Evolutionary conservation across 1,140 invertebrate genomes (phyloP), one percentile per base, ranked within the genome.

Genomic region (Arctopsyche grandis): DNA sequence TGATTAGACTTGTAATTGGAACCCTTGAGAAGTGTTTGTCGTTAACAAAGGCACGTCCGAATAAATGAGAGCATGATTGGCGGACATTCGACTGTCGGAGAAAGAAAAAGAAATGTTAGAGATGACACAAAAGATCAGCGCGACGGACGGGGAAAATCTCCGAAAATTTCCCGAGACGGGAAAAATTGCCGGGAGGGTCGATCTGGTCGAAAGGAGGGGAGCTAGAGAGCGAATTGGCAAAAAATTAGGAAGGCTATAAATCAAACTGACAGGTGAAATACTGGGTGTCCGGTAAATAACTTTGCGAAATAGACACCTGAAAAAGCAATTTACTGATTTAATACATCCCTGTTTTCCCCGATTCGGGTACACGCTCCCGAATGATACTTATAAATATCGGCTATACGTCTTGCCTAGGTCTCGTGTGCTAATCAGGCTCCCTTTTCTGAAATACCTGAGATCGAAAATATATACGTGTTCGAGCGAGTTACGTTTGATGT

Each of bases 201-300:
- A n/a, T 21, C 10, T 7, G 29, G 29, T 38, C 29, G 29, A 38
- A 38, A 29, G 46, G 19, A 16, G 52, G 24, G 44, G 77, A 58
- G 48, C 56, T 16, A 24, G 69, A 48, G 60, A 38, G 16, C 19
- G 69, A 78, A 78, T 71, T 73, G 77, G 69, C 66, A 78, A 78
- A 78, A 78, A 78, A 78, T 71, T 70, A 71, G 19, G 69, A 48
- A 56, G 69, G 48, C 77, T 69, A 78, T 78, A 70, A 70, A 78
- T 78, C 77, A 78, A 78, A 78, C 69, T 78, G 77, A 71, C 77
- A 78, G 77, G 77, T 73, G 69, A 78, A 78, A 70, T 78, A 78
- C 77, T 58, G 63, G 48, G 48, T 78, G 66, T 78, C 77, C 77
- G 22, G 77, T 78, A 78, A 78, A 78, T 78, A 78, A 78, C 77